A percentile compares a stretch with the other conserved stretches of the same genome.
Conservation (phyloP, 2,888 invertebrate genomes). For the Formica aserva region DNA sequence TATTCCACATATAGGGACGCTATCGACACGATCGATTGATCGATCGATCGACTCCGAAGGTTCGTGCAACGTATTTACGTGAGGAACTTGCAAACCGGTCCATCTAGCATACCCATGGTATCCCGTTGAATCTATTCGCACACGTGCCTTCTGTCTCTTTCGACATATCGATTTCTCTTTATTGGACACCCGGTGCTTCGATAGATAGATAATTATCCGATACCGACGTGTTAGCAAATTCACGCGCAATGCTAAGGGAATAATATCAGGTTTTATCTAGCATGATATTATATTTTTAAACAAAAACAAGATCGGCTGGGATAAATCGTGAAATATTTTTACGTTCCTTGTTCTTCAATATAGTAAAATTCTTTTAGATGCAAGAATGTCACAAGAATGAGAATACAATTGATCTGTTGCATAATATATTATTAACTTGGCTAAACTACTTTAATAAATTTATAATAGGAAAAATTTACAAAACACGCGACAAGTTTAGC, state of each 20-base stretch:
- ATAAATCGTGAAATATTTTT: background rate
- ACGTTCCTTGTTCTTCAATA: background rate
- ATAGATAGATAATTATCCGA: slow-evolving; percentile 24
- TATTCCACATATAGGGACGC: background rate
- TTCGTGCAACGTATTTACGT: slow-evolving; percentile 20
- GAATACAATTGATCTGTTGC: background rate
- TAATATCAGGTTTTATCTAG: background rate
- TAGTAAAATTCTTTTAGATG: background rate
- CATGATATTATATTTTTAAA: background rate
- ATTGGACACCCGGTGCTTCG: slow-evolving; percentile 2
- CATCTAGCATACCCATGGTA: slow-evolving; percentile 18
- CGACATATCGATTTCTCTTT: slow-evolving; percentile 25
- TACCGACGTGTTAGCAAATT: slow-evolving; percentile 16
- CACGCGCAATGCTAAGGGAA: background rate
- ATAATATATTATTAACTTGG: background rate
- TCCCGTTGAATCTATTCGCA: slow-evolving; percentile 5
- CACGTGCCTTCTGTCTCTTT: slow-evolving; percentile 38
- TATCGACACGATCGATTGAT: slow-evolving; percentile 37
- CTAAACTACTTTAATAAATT: slow-evolving; percentile 7
- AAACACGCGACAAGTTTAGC: background rate
- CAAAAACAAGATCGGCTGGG: background rate
- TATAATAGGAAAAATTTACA: background rate
- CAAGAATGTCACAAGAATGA: background rate
- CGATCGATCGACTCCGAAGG: slow-evolving; percentile 19
- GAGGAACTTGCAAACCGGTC: slow-evolving; percentile 55